Evolutionary conservation across 2,113 vertebrate species (phyloP), one percentile per base, ranked within the genome.

Genomic region (Pelusios castaneus): DNA sequence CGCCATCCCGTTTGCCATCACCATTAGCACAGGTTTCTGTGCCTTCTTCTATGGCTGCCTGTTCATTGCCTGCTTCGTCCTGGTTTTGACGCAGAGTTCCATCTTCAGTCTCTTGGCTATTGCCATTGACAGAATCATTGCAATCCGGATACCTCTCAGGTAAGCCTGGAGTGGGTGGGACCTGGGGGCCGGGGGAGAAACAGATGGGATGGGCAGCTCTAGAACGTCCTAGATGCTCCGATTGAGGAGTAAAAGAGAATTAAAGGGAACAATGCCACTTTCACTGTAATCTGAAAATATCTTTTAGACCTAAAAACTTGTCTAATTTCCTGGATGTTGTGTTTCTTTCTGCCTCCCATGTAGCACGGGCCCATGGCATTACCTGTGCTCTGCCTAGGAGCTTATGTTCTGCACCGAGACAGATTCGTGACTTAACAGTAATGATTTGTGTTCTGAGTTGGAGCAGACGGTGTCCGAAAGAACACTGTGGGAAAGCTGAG

Each of bases 91-190:
- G 0, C 99, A 99, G 98, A 99, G 99, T 93, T 99, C 99, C 45
- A 99, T 99, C 98, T 99, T 99, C 98, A 99, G 99, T 96, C 98
- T 99, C 91, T 98, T 99, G 11, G 99, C 99, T 52, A 99, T 99
- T 0, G 99, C 99, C 80, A 98, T 99, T 2, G 99, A 99, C 97
- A 99, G 99, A 51, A 99, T 99, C 97, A 99, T 99, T 1, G 99
- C 99, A 11, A 99, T 99, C 98, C 99, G 98, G 92, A 98, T 99
- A 7, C 99, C 99, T 0, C 99, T 99, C 96, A 99, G 99, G 99
- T 99, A 90, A 98, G 98, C 51, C 1, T 0, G 0, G 58, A 2
- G 1, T 10, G 8, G 2, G 43, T 9, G 47, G 25, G 6, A 2
- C 16, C 55, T 3, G n/a, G n/a, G n/a, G n/a, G n/a, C n/a, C 0